Evolutionary conservation across 1,140 invertebrate species (phyloP).

Genomic region (Sipha flava): DNA sequence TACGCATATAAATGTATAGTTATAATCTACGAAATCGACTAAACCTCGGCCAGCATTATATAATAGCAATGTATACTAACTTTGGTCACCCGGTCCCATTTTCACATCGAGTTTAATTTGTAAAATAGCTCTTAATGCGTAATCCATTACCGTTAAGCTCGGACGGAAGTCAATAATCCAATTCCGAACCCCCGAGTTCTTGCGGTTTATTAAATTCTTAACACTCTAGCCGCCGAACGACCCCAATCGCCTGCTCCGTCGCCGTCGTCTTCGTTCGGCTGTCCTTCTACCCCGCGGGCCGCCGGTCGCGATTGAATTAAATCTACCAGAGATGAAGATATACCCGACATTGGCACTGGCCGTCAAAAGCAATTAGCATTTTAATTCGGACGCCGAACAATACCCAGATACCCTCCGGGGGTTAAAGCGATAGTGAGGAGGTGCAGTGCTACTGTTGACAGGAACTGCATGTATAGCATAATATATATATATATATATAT

Average conservation of each 20-base stretch:
- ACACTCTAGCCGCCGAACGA: neutral
- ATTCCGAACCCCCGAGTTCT: neutral
- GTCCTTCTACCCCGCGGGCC: neutral
- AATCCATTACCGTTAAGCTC: conserved; percentile 6
- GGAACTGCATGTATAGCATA: neutral
- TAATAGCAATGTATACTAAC: no score
- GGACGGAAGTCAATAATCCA: conserved; percentile 18
- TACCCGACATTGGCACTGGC: conserved; percentile 17
- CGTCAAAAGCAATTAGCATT: conserved; percentile 32
- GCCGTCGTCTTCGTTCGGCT: no score
- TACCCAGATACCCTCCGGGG: neutral
- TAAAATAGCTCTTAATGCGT: conserved; percentile 5
- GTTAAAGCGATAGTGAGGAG: neutral
- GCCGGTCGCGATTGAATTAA: conserved; percentile 13
- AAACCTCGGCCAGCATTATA: neutral
- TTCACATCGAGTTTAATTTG: neutral
- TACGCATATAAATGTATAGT: no score
- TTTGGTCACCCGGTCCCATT: neutral
- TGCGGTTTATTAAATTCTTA: conserved; percentile 28
- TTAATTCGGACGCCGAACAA: conserved; percentile 20
- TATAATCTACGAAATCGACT: no score
- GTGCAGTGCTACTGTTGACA: neutral
- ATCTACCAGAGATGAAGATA: neutral
- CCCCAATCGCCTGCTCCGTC: neutral
- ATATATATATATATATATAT: no score